phyloP scores from a whole-genome alignment of 2,797 vertebrate species.

The Argentina silus region DNA sequence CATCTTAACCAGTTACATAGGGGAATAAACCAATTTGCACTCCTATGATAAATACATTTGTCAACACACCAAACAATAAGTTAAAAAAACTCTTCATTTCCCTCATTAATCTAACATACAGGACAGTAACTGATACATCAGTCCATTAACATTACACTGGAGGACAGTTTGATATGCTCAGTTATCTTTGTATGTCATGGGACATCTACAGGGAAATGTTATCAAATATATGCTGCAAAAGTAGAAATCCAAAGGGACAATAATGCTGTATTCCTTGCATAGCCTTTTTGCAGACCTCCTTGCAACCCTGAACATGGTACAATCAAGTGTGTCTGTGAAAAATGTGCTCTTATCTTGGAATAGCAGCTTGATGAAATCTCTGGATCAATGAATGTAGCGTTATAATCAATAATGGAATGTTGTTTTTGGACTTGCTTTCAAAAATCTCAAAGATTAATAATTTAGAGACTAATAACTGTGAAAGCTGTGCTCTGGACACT shows the following conservation, averaged over 20 bases:
- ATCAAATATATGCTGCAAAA: neutral
- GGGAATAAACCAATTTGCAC: neutral
- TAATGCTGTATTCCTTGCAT: neutral
- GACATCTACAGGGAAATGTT: neutral
- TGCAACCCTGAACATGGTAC: conserved; percentile 15
- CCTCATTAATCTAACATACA: no score
- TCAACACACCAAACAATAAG: no score
- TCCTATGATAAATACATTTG: no score
- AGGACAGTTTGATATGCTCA: neutral
- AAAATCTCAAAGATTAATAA: neutral
- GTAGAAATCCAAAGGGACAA: neutral
- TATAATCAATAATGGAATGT: conserved; percentile 54
- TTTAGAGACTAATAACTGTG: conserved; percentile 28
- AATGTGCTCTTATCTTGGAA: conserved; percentile 48
- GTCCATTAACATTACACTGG: neutral
- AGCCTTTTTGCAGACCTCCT: conserved; percentile 23
- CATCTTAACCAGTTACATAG: neutral
- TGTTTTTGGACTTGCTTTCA: conserved; percentile 27
- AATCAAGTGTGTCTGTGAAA: conserved; percentile 56
- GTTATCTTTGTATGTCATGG: neutral
- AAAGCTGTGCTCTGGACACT: neutral
- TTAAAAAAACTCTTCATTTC: no score
- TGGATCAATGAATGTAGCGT: conserved; percentile 37
- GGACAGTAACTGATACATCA: no score
- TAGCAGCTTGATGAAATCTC: conserved; percentile 36